Base-by-base conservation (phyloP, 2,797 vertebrate species). In the Serranus cabrilla region DNA sequence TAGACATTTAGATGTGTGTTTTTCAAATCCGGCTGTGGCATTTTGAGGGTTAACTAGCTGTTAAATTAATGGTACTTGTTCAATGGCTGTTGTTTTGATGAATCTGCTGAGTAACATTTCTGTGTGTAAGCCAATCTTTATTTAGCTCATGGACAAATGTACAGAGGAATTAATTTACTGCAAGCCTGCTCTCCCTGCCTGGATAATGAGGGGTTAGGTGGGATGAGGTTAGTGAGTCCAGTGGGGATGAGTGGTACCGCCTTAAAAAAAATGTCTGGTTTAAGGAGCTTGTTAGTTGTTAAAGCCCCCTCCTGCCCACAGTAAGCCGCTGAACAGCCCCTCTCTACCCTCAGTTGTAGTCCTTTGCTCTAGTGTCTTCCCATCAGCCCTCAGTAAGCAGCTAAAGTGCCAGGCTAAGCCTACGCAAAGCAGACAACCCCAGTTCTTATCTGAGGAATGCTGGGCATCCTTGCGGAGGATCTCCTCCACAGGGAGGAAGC, bases 371-470 rank as follows among this genome's bases (percentile, higher is more conserved):
- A 21, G 57, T 21, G 71, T 88, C 74, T 78, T 63, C 61, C 70
- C 67, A 67, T 81, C 76, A 71, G 40, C 78, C 66, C 69, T 34
- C 57, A 47, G 56, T 92, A 91, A 92, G 90, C 77, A 83, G 87
- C 83, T 88, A 75, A 92, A 89, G 81, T 85, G 81, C 84, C 80
- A 81, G 61, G 83, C 83, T 90, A 89, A 92, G 90, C 87, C 79
- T 61, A 57, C 17, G 14, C 78, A 79, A 78, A 88, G 81, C 84
- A 91, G 91, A 91, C 87, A 78, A 76, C 82, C 78, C 47, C 3
- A 6, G 70, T 84, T 90, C 85, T 94, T 93, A 92, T 93, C 93
- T 93, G 74, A 80, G 92, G 91, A 94, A 94, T 94, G 88, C 83
- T 12, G 76, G 79, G 80, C 82, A 91, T 89, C 86, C 74, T 90